Percentiles rank a stretch among this genome's conserved stretches.
Conservation (phyloP, 2,113 vertebrate genomes). For the Chaetodon auriga region DNA sequence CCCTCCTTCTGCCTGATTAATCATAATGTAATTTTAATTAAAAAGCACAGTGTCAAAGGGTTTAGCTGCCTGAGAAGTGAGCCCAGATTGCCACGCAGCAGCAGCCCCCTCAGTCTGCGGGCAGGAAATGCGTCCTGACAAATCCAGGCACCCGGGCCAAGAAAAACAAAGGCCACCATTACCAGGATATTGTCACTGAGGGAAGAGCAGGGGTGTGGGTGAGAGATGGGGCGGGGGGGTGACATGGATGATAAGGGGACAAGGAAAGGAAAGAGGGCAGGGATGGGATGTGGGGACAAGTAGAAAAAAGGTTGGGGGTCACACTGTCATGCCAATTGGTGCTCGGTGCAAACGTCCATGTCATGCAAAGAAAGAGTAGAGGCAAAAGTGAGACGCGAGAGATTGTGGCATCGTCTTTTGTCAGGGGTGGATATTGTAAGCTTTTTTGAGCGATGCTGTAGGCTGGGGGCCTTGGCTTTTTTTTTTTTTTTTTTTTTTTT, state of each 20-base stretch:
- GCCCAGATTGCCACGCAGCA: slow-evolving; percentile 98
- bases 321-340: slow-evolving; percentile 81
- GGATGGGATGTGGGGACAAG: slow-evolving; percentile 56
- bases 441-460: slow-evolving; percentile 72
- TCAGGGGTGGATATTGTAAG: slow-evolving; percentile 75
- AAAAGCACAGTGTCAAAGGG: slow-evolving; percentile 99
- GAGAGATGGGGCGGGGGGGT: slow-evolving; percentile 44
- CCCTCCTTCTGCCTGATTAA: slow-evolving; percentile 99
- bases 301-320: slow-evolving; percentile 72
- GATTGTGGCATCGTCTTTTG: slow-evolving; percentile 66
- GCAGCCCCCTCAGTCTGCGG: slow-evolving; percentile 91
- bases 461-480: slow-evolving; percentile 35
- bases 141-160: slow-evolving; percentile 80
- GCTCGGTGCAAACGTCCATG: slow-evolving; percentile 68
- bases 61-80: slow-evolving; percentile 99
- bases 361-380: slow-evolving; percentile 64
- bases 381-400: slow-evolving; percentile 66
- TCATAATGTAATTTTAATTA: slow-evolving; percentile 99
- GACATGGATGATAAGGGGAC: slow-evolving; percentile 54
- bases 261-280: slow-evolving; percentile 48
- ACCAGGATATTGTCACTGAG: slow-evolving; percentile 78
- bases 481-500: slow-evolving; percentile 37
- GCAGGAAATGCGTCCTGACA: slow-evolving; percentile 98
- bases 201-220: slow-evolving; percentile 61
- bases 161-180: slow-evolving; percentile 83